These are phyloP conservation scores for Oxyruncus cristatus DNA, from an alignment of 2,113 vertebrate genomes.

Conservation along the genomic window DNA sequence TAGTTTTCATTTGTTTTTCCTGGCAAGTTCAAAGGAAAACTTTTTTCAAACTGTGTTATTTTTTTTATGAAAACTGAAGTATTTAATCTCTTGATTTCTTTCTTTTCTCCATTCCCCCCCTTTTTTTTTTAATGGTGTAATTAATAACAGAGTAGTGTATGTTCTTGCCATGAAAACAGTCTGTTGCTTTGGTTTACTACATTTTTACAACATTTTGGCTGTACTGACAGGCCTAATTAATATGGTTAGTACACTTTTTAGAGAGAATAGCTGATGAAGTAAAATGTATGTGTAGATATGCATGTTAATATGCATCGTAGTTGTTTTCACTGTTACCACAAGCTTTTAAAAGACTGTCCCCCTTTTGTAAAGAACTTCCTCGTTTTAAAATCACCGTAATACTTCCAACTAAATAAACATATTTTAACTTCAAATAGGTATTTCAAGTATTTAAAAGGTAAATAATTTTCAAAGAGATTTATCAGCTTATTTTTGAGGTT, in stretches of 20 bases:
- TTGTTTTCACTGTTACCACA: neutral
- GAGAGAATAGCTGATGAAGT: neutral
- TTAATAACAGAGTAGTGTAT: neutral
- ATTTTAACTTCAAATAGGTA: neutral
- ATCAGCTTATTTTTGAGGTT: neutral
- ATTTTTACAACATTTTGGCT: neutral
- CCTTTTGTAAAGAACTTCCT: neutral
- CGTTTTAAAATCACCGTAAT: neutral
- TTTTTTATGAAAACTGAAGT: neutral
- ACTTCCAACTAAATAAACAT: neutral
- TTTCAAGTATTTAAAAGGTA: neutral
- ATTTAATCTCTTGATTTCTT: neutral
- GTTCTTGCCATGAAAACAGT: neutral
- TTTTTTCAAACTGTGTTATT: neutral
- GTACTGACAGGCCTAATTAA: neutral
- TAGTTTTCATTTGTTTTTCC: slow-evolving; percentile 52
- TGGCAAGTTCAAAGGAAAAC: slow-evolving; percentile 34
- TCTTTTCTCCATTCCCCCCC: neutral
- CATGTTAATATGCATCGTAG: neutral
- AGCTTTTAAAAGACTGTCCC: neutral
- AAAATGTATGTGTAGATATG: neutral
- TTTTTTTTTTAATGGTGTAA: neutral
- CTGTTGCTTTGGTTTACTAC: neutral
- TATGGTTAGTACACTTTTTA: neutral
- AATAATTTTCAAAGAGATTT: neutral